Evolutionary conservation across 2,797 vertebrate species (phyloP), one percentile per base, ranked within the genome.

Genomic region (Pangasius larnaudii): DNA sequence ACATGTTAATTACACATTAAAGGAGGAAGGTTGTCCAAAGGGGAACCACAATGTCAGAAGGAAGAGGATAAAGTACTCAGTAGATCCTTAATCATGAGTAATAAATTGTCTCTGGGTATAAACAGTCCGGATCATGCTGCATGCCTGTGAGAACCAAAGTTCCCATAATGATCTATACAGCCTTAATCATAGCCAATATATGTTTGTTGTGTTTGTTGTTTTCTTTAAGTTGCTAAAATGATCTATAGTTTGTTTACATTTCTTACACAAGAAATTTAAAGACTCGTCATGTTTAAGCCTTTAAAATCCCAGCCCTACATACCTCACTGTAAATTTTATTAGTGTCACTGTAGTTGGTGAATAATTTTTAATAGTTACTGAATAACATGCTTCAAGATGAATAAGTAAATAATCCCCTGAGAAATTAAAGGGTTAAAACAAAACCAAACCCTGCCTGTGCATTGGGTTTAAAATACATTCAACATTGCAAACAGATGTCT

Each of bases 401-500:
- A 53, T 53, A 36, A 5, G n/a, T 69, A 36, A 84, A 51, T 67
- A 84, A 84, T 13, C 22, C 51, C n/a, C 42, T 83, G 11, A 61
- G 22, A 81, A 13, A 22, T 61, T 49, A 82, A 77, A 33, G 82
- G 22, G n/a, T 61, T 83, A 39, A 58, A 92, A 67, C 91, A 90
- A 91, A 88, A 82, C 71, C 92, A 90, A 75, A 67, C 83, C 92
- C 90, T 59, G 87, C 92, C 93, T 90, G 86, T 91, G 92, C 88
- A 92, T 93, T 94, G 87, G 86, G 93, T 94, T 95, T 94, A 95
- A 96, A 96, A 96, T 95, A 96, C 93, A 93, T 95, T 94, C 92
- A 86, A 94, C 94, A 96, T 96, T 95, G 94, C 93, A 94, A 95
- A 94, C 96, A 97, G 95, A 96, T 96, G 95, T 95, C 91, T 84